Evolutionary conservation across 2,888 invertebrate species (phyloP).

Genomic region (Cephus rjabovi): DNA sequence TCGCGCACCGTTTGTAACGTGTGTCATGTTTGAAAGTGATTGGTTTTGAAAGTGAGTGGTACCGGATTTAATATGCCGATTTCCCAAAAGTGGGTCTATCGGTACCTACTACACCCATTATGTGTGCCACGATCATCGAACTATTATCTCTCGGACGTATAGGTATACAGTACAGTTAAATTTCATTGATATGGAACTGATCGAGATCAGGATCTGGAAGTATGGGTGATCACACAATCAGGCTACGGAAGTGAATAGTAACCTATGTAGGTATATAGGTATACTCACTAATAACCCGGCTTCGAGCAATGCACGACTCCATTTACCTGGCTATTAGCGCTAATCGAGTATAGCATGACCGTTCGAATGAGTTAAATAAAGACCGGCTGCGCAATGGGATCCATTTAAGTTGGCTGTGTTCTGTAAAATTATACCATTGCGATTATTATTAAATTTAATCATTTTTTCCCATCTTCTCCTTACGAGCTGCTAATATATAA

Average conservation of each 20-base stretch:
- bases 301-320: slow-evolving; percentile 18
- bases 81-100: not conserved
- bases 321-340: slow-evolving; percentile 47
- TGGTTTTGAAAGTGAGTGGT: slow-evolving; percentile 2
- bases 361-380: slow-evolving; percentile 56
- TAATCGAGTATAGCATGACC: slow-evolving; percentile 52
- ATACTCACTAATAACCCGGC: not conserved
- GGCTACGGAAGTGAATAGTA: not conserved
- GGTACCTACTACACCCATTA: not conserved
- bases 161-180: not conserved
- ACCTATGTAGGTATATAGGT: not conserved
- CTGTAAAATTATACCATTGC: slow-evolving; percentile 30
- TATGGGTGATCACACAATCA: not conserved
- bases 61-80: not conserved
- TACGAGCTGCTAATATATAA: not conserved
- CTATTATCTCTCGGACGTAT: not conserved
- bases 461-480: slow-evolving; percentile 8
- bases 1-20: slow-evolving; percentile 25
- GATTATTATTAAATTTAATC: slow-evolving; percentile 20
- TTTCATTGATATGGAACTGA: not conserved
- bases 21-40: slow-evolving; percentile 16
- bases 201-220: not conserved
- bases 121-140: not conserved
- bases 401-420: slow-evolving; percentile 32
- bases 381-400: slow-evolving; percentile 42